Percentiles rank a stretch among this genome's conserved stretches.
phyloP scores from a whole-genome alignment of 2,113 vertebrate species.

The Cyrtonyx montezumae region DNA sequence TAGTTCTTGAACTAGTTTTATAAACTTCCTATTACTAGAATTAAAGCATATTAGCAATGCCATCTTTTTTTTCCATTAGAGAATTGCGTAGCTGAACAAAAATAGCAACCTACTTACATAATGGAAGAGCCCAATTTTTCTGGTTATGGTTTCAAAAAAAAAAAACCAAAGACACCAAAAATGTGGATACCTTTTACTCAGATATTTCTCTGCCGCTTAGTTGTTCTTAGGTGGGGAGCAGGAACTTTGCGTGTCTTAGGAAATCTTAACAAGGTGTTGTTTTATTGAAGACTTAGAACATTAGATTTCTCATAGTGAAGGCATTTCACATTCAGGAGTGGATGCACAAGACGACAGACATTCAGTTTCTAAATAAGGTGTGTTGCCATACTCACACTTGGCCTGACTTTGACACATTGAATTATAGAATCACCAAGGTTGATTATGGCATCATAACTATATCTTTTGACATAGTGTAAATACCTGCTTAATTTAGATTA shows the following conservation, averaged over 20 bases:
- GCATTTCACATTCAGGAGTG: neutral
- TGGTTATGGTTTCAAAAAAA: neutral
- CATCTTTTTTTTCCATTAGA: neutral
- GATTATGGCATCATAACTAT: neutral
- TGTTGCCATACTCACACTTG: neutral
- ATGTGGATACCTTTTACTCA: neutral
- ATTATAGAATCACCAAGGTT: no score
- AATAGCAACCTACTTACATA: neutral
- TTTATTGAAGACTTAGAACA: neutral
- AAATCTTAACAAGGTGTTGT: neutral
- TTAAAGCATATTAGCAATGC: neutral
- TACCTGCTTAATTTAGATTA: neutral
- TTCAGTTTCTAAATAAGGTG: neutral
- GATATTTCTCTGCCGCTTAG: neutral
- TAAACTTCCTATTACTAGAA: neutral
- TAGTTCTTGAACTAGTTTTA: neutral
- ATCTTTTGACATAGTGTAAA: neutral
- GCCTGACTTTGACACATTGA: neutral
- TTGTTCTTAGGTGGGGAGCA: neutral
- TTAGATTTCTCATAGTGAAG: neutral
- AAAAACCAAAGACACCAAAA: neutral
- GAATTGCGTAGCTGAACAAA: neutral
- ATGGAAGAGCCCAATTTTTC: neutral
- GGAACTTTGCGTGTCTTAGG: neutral
- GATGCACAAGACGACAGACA: neutral